These are phyloP conservation scores for Athalia cordata DNA, from an alignment of 2,888 invertebrate species.

Conservation along the genomic window DNA sequence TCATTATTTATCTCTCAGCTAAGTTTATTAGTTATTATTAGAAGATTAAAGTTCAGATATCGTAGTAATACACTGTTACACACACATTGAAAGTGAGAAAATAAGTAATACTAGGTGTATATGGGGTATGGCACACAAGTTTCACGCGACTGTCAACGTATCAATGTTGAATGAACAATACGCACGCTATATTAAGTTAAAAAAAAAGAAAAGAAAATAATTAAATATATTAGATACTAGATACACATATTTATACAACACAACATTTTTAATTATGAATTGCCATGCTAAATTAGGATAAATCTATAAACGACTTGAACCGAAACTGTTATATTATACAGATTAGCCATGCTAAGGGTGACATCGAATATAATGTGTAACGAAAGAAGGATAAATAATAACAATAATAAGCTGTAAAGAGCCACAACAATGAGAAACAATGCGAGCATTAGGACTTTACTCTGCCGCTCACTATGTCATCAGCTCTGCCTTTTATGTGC, in stretches of 20 bases:
- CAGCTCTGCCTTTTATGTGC: constrained; percentile 51
- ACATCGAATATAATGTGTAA: constrained; percentile 67
- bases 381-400: constrained; percentile 63
- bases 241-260: constrained; percentile 57
- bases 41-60: constrained; percentile 8
- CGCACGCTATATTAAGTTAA: constrained; percentile 49
- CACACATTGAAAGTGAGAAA: constrained; percentile 29
- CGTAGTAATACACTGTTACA: constrained; percentile 33
- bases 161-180: constrained; percentile 43
- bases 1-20: constrained; percentile 72
- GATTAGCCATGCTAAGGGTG: constrained; percentile 73
- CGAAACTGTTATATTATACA: constrained; percentile 62
- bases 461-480: constrained; percentile 64
- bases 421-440: constrained; percentile 74
- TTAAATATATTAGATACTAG: constrained; percentile 58
- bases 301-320: constrained; percentile 57
- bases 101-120: constrained; percentile 24
- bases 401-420: constrained; percentile 73
- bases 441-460: constrained; percentile 71
- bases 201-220: constrained; percentile 42
- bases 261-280: constrained; percentile 56
- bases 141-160: constrained; percentile 25
- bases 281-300: constrained; percentile 68
- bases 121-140: constrained; percentile 36
- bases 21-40: constrained; percentile 47